Conservation (phyloP, 2,113 vertebrate genomes). For the Lycocorax pyrrhopterus region DNA sequence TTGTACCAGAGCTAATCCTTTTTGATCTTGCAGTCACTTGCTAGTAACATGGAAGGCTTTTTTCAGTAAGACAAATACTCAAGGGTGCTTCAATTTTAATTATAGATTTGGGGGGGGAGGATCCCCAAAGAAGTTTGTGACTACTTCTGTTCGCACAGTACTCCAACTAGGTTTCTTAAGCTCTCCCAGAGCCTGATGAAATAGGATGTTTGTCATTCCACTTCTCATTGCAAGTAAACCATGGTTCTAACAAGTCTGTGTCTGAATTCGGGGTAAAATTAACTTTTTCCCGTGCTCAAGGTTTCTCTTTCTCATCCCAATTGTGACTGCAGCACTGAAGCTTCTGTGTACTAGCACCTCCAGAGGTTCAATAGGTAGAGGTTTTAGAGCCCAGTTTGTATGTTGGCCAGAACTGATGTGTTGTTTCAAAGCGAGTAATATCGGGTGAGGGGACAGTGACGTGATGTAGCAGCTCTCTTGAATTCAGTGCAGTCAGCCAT, state of each 20-base stretch:
- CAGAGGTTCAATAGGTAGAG: accelerated
- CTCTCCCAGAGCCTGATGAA: not conserved
- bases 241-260: not conserved
- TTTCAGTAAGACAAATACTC: not conserved
- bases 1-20: not conserved
- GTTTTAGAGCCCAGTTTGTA: not conserved
- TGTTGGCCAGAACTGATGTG: not conserved
- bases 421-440: not conserved
- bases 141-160: not conserved
- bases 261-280: not conserved
- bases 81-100: not conserved
- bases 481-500: not conserved
- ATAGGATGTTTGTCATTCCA: not conserved
- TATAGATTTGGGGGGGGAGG: not conserved
- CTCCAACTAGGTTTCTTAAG: not conserved
- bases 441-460: not conserved
- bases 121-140: not conserved
- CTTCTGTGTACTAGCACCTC: not conserved
- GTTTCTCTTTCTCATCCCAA: not conserved
- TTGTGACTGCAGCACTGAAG: not conserved
- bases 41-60: not conserved
- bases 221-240: not conserved
- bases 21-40: not conserved
- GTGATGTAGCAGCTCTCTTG: not conserved
- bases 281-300: not conserved